Evolutionary conservation across 2,113 vertebrate species (phyloP).

Genomic region (Sporophila hypoxantha): DNA sequence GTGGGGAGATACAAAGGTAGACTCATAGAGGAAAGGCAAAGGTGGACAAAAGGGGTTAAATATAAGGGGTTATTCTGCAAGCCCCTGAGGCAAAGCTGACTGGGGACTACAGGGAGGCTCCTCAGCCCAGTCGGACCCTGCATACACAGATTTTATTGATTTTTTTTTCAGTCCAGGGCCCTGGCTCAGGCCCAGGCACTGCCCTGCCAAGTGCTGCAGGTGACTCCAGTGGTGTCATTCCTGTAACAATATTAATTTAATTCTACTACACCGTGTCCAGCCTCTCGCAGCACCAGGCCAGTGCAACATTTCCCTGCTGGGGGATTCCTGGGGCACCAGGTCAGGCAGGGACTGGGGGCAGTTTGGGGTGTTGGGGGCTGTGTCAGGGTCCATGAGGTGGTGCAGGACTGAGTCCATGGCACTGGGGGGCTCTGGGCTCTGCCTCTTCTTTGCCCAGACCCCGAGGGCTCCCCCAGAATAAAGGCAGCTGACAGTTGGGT

Average conservation of each 20-base stretch:
- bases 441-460: not conserved
- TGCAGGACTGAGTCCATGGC: not conserved
- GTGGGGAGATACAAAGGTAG: not conserved
- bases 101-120: not conserved
- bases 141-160: not conserved
- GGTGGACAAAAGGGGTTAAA: not conserved
- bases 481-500: fast-evolving
- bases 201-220: not conserved
- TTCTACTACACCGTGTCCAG: not conserved
- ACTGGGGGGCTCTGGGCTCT: not conserved
- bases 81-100: not conserved
- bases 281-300: fast-evolving
- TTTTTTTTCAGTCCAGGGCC: not conserved
- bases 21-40: not conserved
- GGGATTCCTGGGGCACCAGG: not conserved
- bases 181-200: not conserved
- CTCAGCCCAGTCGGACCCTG: not conserved
- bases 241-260: not conserved
- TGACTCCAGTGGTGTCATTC: not conserved
- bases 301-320: not conserved
- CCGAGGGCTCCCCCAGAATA: not conserved
- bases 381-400: not conserved
- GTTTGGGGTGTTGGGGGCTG: not conserved
- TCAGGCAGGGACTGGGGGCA: not conserved
- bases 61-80: not conserved